Evolutionary conservation across 2,797 vertebrate genomes (phyloP), one percentile per base, ranked within the genome.

Genomic region (Halcyon leucocephala): DNA sequence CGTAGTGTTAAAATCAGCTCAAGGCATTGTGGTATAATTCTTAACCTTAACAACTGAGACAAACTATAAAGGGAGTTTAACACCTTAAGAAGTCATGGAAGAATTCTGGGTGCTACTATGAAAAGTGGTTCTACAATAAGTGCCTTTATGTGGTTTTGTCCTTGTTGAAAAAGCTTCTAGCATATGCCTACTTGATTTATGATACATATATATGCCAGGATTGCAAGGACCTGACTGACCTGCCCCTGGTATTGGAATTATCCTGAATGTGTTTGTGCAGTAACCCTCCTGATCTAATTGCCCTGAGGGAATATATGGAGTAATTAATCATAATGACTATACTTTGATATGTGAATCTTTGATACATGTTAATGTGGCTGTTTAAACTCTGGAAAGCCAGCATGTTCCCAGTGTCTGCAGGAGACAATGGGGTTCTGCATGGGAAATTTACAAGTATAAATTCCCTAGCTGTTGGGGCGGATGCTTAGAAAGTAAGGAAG

Each of bases 301-400:
- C 57, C 82, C 61, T 86, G 49, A 65, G 41, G 16, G 39, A 48
- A 65, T 82, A 90, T 62, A 49, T 62, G 46, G 39, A 73, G 62
- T 91, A 78, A 92, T 93, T 95, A 93, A 86, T 92, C 93, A 77
- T 84, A 88, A 82, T 86, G 66, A 77, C 35, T 79, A 17, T 62
- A 11, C 82, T 89, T 94, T 92, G 80, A 86, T 93, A 57, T 22
- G 18, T 81, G 58, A 33, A 90, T 88, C 62, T 83, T 67, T 88
- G 82, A 58, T 81, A 46, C n/a, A 58, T 90, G 89, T 86, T 88
- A 91, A 81, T 88, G 29, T 73, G 80, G 17, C n/a, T 90, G 46
- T 74, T 52, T 83, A 88, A 79, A 52, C 54, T 51, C 29, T 39
- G 66, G 66, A 82, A 55, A 89, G 8, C 4, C 58, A 66, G 3